Evolutionary conservation across 2,888 invertebrate genomes (phyloP).

Genomic region (Marasmarcha lunaedactyla): DNA sequence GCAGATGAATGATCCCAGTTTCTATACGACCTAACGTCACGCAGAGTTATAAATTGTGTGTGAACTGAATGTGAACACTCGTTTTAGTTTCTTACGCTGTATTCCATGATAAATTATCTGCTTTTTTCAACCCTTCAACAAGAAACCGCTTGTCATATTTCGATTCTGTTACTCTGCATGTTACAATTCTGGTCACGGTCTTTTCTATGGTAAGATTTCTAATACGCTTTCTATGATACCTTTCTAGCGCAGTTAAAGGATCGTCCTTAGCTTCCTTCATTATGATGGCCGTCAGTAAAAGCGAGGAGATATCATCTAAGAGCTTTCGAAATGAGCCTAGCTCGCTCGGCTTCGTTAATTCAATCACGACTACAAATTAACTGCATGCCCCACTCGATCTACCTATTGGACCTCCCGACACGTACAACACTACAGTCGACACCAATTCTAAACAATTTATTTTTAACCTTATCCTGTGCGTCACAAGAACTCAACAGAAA

Average conservation of each 20-base stretch:
- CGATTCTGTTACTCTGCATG: no score
- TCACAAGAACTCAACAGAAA: neutral
- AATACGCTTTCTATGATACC: no score
- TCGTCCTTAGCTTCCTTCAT: constrained; percentile 13
- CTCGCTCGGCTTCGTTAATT: constrained; percentile 40
- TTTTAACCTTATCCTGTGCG: neutral
- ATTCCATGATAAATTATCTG: no score
- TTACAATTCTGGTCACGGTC: no score
- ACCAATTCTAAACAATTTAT: neutral
- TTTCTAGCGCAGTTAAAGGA: no score
- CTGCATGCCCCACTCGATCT: constrained; percentile 25
- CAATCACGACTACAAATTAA: constrained; percentile 53
- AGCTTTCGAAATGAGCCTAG: constrained; percentile 37
- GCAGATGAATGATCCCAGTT: constrained; percentile 32
- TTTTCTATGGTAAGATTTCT: no score
- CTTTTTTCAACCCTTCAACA: no score
- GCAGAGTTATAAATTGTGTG: constrained; percentile 39
- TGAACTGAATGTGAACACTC: no score
- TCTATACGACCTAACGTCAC: constrained; percentile 24
- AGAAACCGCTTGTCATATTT: no score
- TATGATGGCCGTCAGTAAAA: constrained; percentile 22
- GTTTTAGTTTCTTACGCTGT: no score
- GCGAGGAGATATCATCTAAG: constrained; percentile 32
- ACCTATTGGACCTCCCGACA: constrained; percentile 24
- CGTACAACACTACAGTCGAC: constrained; percentile 5